Evolutionary conservation across 2,113 vertebrate species (phyloP).

Genomic region (Lutjanus erythropterus): DNA sequence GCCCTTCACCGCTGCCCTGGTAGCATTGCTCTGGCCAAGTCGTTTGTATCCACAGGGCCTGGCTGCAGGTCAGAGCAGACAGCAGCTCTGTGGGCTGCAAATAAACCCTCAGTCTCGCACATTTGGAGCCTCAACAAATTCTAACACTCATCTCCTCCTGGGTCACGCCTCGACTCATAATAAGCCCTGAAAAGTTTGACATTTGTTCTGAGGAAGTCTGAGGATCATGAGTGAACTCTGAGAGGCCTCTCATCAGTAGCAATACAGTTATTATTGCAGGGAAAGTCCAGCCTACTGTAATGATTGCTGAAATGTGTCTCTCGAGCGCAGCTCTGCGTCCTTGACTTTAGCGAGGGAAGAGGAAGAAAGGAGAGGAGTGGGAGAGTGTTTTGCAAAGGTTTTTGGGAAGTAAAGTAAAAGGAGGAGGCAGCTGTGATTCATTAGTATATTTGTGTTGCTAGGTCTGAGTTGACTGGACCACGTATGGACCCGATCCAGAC

Average conservation of each 20-base stretch:
- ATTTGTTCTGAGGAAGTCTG: slow-evolving; percentile 31
- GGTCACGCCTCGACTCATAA: slow-evolving; percentile 33
- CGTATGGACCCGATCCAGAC: slow-evolving; percentile 48
- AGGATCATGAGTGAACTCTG: slow-evolving; percentile 15
- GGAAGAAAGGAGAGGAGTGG: not conserved
- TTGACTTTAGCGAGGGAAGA: slow-evolving; percentile 33
- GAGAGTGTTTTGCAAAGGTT: slow-evolving; percentile 30
- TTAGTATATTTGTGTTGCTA: slow-evolving; percentile 74
- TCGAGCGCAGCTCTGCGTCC: slow-evolving; percentile 31
- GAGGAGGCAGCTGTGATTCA: slow-evolving; percentile 70
- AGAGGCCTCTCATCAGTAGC: slow-evolving; percentile 42
- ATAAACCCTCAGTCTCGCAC: slow-evolving; percentile 32
- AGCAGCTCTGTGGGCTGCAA: slow-evolving; percentile 14
- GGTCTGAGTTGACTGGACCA: slow-evolving; percentile 67
- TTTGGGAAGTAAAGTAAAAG: slow-evolving; percentile 51
- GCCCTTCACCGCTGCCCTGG: slow-evolving; percentile 33
- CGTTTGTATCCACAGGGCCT: slow-evolving; percentile 35
- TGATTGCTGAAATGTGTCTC: slow-evolving; percentile 34
- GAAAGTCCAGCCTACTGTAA: slow-evolving; percentile 33
- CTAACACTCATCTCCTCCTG: slow-evolving; percentile 21
- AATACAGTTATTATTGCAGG: slow-evolving; percentile 27
- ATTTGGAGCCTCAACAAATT: slow-evolving; percentile 41
- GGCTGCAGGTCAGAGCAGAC: slow-evolving; percentile 30
- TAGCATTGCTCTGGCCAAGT: slow-evolving; percentile 15
- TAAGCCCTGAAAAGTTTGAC: slow-evolving; percentile 23